Percentiles rank a stretch among this genome's conserved stretches.
Evolutionary conservation across 2,113 vertebrate genomes (phyloP).

Genomic region (Pseudonaja textilis): DNA sequence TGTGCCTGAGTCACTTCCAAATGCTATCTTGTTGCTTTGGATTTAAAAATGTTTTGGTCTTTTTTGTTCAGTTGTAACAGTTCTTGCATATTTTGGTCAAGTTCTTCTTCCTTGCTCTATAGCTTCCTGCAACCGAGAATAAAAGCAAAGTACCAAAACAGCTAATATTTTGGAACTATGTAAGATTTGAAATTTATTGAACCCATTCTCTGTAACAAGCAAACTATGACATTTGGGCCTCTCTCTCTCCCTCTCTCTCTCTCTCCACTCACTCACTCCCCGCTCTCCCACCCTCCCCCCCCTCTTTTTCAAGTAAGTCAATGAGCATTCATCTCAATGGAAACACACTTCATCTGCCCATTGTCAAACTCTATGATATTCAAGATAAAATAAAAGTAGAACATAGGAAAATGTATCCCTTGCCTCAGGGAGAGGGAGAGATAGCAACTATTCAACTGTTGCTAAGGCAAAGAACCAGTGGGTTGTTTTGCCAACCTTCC

Average conservation of each 20-base stretch:
- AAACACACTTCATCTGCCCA: rapidly evolving
- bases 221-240: neutral
- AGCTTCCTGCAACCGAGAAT: neutral
- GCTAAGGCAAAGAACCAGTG: conserved; percentile 55
- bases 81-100: neutral
- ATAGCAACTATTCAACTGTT: conserved; percentile 51
- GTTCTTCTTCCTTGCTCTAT: neutral
- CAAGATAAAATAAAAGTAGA: neutral
- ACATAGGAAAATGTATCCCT: neutral
- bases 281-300: rapidly evolving
- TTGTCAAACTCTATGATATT: rapidly evolving
- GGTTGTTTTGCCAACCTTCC: conserved; percentile 31
- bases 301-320: neutral
- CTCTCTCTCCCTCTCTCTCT: rapidly evolving
- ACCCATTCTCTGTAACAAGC: conserved; percentile 51
- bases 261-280: too few species aligned
- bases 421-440: conserved; percentile 9
- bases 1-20: neutral
- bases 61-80: neutral
- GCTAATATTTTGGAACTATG: neutral
- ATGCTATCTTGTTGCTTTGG: neutral
- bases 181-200: conserved; percentile 44
- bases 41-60: neutral
- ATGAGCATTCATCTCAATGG: neutral
- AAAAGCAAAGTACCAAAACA: neutral